Evolutionary conservation across 2,797 vertebrate species (phyloP), one percentile per base, ranked within the genome.

Genomic region (Eulemur albifrons): DNA sequence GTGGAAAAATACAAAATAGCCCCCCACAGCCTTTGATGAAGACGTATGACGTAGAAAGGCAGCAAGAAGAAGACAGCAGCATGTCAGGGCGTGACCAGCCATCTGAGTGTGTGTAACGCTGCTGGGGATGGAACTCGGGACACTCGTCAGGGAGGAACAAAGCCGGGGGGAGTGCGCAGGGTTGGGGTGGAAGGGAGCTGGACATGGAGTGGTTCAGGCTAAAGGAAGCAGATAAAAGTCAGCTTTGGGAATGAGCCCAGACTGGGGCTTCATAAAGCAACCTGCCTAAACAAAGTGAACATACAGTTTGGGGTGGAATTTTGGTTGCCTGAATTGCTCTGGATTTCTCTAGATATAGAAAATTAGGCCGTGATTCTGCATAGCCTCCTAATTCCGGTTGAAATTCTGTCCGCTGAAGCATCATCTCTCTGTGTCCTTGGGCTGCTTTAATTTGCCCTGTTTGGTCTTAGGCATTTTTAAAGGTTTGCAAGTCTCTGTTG

Each of bases 1-100:
- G 13, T 20, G 17, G 17, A 75, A 70, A 72, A 38, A 11, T 5
- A 25, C 2, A 10, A 10, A 40, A 3, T 10, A 63, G 32, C 17
- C n/a, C 25, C 25, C 4, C 1, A 3, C 9, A 15, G 23, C 9
- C 38, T 14, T 30, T 54, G 7, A 7, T 14, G 38, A 40, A 38
- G 45, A 12, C 0, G 7, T 6, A 2, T 3, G 32, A 0, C 3
- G 1, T 1, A 1, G 1, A 2, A 35, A 38, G 48, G 12, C 63
- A 40, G 40, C 43, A 25, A 27, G 32, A 4, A 54, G 48, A 32
- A 32, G 30, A 63, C 0, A 2, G 1, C 14, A 4, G 18, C 7
- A 0, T 0, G 0, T n/a, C 18, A 0, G 5, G 5, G 0, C 18
- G 0, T 5, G 50, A 1, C 18, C 9, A 7, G 25, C 17, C 43